Percentiles rank a stretch among this genome's conserved stretches.
Evolutionary conservation across 2,797 vertebrate species (phyloP).

Genomic region (Chaetodon trifasciatus): DNA sequence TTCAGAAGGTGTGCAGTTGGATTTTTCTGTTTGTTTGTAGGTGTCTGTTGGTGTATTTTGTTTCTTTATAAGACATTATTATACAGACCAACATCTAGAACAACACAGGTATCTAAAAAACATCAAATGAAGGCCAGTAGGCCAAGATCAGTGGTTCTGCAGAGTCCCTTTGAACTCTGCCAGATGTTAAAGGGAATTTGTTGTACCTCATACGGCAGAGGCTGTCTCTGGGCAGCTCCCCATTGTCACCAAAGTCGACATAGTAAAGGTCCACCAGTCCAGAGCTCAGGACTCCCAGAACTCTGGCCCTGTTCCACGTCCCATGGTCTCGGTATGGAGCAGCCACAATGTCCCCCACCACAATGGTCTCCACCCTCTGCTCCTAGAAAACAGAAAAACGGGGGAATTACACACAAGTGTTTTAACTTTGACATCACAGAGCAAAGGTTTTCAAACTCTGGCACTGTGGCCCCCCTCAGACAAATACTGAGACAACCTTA

Average conservation of each 20-base stretch:
- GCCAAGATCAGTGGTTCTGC: neutral
- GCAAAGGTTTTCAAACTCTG: too few relatives aligned
- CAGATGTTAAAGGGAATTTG: too few relatives aligned
- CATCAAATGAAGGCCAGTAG: neutral
- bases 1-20: too few relatives aligned
- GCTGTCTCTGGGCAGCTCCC: conserved; percentile 80
- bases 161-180: neutral
- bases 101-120: too few relatives aligned
- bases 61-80: too few relatives aligned
- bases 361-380: conserved; percentile 78
- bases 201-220: conserved; percentile 88
- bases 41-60: too few relatives aligned
- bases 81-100: too few relatives aligned
- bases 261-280: conserved; percentile 91
- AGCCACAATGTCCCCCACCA: conserved; percentile 91
- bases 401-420: neutral
- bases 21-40: too few relatives aligned
- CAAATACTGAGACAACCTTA: neutral
- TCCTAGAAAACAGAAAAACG: conserved; percentile 74
- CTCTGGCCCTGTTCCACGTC: conserved; percentile 91
- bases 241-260: conserved; percentile 93
- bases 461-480: too few relatives aligned
- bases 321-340: conserved; percentile 82
- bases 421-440: neutral
- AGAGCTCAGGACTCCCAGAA: conserved; percentile 84